Evolutionary conservation across 2,888 invertebrate species (phyloP).

Genomic region (Galerucella nymphaeae): DNA sequence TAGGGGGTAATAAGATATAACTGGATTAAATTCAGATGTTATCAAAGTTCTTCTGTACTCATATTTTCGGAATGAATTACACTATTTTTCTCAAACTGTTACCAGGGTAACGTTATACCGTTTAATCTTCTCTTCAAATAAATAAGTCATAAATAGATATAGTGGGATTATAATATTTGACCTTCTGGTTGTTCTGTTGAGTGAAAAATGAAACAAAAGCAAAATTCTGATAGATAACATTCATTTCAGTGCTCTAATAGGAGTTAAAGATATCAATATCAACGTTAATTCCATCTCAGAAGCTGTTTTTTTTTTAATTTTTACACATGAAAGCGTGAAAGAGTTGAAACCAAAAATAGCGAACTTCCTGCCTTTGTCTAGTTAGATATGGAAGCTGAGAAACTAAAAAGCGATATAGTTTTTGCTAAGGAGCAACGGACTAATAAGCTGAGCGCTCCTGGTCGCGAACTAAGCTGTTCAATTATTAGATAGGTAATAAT

Average conservation of each 20-base stretch:
- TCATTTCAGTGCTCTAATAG: neutral
- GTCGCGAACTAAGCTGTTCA: too few species aligned
- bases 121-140: neutral
- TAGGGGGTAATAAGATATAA: neutral
- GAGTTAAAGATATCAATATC: too few species aligned
- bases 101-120: neutral
- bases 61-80: neutral
- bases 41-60: neutral
- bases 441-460: too few species aligned
- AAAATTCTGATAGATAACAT: neutral
- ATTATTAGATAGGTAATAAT: too few species aligned
- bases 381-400: too few species aligned
- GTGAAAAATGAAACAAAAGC: neutral
- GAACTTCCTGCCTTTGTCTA: too few species aligned
- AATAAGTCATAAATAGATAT: neutral
- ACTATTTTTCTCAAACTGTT: neutral
- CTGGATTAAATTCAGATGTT: neutral
- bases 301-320: too few species aligned
- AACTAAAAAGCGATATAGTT: too few species aligned
- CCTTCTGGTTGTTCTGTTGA: neutral
- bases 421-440: too few species aligned
- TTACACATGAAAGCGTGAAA: too few species aligned
- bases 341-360: too few species aligned
- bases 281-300: too few species aligned
- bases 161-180: neutral